Conservation (phyloP, 2,113 vertebrate genomes). For the Chinchilla lanigera region DNA sequence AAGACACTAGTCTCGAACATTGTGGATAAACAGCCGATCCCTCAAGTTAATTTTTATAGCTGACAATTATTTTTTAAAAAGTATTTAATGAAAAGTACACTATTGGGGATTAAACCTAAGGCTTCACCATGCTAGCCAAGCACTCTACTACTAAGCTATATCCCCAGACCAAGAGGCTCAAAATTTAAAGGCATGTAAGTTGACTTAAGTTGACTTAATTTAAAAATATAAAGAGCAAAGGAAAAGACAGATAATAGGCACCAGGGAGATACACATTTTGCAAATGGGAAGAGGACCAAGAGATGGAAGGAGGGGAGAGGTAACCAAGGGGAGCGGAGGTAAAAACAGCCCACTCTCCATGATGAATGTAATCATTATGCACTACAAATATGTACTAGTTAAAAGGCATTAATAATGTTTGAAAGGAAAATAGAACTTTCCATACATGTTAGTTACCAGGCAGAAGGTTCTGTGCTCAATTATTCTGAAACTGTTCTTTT, state of each 20-base stretch:
- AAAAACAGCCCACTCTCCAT: neutral
- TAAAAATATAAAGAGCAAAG: neutral
- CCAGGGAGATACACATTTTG: neutral
- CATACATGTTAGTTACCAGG: neutral
- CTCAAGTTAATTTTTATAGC: neutral
- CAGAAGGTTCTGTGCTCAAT: constrained; percentile 5
- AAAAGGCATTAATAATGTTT: neutral
- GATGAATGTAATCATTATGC: neutral
- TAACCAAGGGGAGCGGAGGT: neutral
- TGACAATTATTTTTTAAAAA: neutral
- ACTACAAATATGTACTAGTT: neutral
- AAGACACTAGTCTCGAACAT: neutral
- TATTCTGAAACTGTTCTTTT: constrained; percentile 48
- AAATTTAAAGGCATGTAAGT: neutral
- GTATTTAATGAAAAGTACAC: constrained; percentile 24
- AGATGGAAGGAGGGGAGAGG: neutral
- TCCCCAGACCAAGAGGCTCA: neutral
- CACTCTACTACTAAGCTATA: neutral
- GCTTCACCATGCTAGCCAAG: neutral
- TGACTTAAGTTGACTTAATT: neutral
- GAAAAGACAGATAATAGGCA: neutral
- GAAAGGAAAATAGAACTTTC: constrained; percentile 12
- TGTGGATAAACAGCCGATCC: neutral
- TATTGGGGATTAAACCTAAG: neutral
- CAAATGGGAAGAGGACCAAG: neutral